Evolutionary conservation across 2,113 vertebrate species (phyloP), one percentile per base, ranked within the genome.

Genomic region (Engystomops pustulosus): DNA sequence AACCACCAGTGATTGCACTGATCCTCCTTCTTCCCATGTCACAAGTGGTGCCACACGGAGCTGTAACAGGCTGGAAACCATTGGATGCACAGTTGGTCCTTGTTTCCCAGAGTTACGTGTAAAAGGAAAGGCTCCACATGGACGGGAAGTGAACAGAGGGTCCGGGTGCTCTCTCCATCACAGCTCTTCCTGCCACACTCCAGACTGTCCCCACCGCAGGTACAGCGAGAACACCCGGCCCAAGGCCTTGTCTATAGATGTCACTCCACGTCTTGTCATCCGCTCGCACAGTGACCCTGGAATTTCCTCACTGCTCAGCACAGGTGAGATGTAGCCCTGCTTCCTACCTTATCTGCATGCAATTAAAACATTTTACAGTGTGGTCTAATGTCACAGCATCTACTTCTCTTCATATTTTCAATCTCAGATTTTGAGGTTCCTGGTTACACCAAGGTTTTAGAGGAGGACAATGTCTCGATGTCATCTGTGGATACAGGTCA

Each of bases 251-350:
- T 27, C 90, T 49, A 75, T 88, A 4, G 79, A 84, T 60, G 84
- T 86, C 86, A 81, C 88, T 84, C 83, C 71, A 8, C 86, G 87
- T 79, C 90, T 85, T 81, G 84, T 75, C 81, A 76, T 95, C 25
- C 91, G 97, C 89, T 96, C 96, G 0, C 97, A 96, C 91, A 99
- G 98, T 9, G 98, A 99, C 86, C 98, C 98, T 0, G 96, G 95
- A 0, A 90, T 98, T 27, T 87, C 90, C 85, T 92, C 87, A 7
- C 93, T 90, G 0, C 87, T 88, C 7, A 88, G 87, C 2, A 91
- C 91, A 23, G 95, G 98, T 98, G 87, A 67, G 85, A 15, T 34
- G 71, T 25, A 20, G 15, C 4, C 14, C 12, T 8, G 41, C 0
- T 23, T 25, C 34, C 25, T 25, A 2, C 12, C 8, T 41, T 8